Evolutionary conservation across 2,888 invertebrate species (phyloP).

Genomic region (Rambutsinella grinnellia): DNA sequence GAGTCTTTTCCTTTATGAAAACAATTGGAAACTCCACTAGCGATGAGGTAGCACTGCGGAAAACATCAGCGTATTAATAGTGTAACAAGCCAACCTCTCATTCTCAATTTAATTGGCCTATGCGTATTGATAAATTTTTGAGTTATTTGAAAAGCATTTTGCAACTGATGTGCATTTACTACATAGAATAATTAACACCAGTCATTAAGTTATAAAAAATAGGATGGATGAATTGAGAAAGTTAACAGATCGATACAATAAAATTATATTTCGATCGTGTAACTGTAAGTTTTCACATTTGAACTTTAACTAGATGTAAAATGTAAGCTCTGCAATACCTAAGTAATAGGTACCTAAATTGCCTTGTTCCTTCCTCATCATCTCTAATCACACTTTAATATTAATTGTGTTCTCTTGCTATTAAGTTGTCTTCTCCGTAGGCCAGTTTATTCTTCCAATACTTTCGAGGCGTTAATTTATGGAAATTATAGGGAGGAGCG

Average conservation of each 20-base stretch:
- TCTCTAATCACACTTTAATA: neutral
- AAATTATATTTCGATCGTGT: too few species aligned
- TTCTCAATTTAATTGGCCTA: neutral
- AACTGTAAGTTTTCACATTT: too few species aligned
- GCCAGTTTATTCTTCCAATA: constrained; percentile 14
- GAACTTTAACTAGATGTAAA: too few species aligned
- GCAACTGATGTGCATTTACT: too few species aligned
- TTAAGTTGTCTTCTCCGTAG: neutral
- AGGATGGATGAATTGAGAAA: too few species aligned
- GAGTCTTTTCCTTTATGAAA: too few species aligned
- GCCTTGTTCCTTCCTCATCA: constrained; percentile 17
- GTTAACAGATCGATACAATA: too few species aligned
- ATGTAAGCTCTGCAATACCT: constrained; percentile 23
- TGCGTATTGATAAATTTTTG: too few species aligned
- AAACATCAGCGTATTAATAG: neutral
- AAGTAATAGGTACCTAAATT: constrained; percentile 29
- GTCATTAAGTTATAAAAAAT: too few species aligned
- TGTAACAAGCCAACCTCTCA: neutral
- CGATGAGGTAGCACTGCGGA: neutral
- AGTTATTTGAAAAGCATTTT: too few species aligned
- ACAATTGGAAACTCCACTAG: neutral
- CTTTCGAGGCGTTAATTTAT: neutral
- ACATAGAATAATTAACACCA: too few species aligned
- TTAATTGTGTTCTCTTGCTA: neutral
- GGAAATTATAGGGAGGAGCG: too few species aligned